Evolutionary conservation across 2,888 invertebrate genomes (phyloP).

Genomic region (Trachelus iudaicus): DNA sequence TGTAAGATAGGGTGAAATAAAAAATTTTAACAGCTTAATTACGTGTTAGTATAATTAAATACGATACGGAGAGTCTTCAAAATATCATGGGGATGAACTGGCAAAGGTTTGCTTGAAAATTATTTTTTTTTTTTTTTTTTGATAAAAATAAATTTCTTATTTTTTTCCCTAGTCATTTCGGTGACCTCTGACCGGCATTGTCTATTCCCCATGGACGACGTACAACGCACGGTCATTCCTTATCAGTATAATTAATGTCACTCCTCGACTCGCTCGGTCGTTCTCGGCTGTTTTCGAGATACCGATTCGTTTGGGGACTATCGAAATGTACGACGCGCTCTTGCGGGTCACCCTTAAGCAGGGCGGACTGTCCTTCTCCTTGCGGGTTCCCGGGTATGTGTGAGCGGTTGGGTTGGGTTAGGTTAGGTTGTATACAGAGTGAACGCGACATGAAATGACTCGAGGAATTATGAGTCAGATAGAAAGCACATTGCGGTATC

Average conservation of each 20-base stretch:
- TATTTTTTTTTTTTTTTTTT: background rate
- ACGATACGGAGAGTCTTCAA: background rate
- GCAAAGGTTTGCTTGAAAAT: background rate
- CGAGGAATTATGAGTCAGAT: slow-evolving; percentile 1
- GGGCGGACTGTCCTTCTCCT: background rate
- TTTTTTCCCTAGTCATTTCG: background rate
- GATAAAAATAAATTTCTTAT: background rate
- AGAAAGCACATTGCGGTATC: background rate
- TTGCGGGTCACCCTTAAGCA: background rate
- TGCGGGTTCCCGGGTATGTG: background rate
- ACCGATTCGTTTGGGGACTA: slow-evolving; percentile 1
- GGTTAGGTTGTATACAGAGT: background rate
- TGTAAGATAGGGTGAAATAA: background rate
- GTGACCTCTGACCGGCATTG: slow-evolving; percentile 11
- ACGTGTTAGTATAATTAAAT: background rate
- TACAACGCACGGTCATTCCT: slow-evolving; percentile 14
- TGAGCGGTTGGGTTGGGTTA: background rate
- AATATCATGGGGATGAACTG: background rate
- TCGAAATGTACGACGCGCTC: slow-evolving; percentile 6
- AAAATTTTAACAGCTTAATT: background rate
- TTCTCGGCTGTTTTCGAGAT: slow-evolving; percentile 12
- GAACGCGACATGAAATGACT: background rate
- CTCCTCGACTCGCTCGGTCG: slow-evolving; percentile 3
- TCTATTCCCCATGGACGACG: slow-evolving; percentile 1
- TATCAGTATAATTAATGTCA: slow-evolving; percentile 17